Evolutionary conservation across 2,888 invertebrate species (phyloP), one percentile per base, ranked within the genome.

Genomic region (Pyrocoelia pectoralis): DNA sequence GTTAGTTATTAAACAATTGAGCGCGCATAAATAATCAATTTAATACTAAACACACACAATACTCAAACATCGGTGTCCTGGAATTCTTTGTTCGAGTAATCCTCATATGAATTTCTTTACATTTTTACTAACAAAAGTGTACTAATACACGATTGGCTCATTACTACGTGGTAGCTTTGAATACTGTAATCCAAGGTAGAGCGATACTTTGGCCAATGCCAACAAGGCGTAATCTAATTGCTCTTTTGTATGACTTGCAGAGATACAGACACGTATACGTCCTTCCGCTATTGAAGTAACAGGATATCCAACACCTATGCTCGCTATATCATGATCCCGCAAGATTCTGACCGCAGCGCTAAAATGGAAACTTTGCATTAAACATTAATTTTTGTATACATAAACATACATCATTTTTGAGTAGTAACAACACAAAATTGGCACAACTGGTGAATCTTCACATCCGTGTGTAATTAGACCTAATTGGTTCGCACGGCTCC

Each of bases 261-360:
- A 98, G 65, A 99, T 83, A 79, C 99, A 99, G 82, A 98, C 95
- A 73, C 97, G 86, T 73, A 95, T 95, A 75, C 98, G 87, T 28
- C 95, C 94, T 83, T 93, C 91, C 85, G 93, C 91, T 70, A 99
- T 87, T 46, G 97, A 94, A 53, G 98, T 98, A 61, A 98, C 98
- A 58, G 98, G 98, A 83, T 97, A 98, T 68, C 98, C 98, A 58
- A 98, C 98, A 62, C 98, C 97, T 6, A 98, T 98, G 12, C 92
- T 89, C 57, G 97, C 98, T 67, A 99, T 88, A 70, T 94, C 91
- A 69, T 89, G 86, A 74, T 87, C 87, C 8, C n/a, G 13, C 40
- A 40, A n/a, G 4, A 40, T 6, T 40, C 13, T 40, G 40, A 40
- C 40, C 40, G 8, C 8, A 40, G 12, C n/a, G 2, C 40, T 40